Evolutionary conservation across 2,113 vertebrate species (phyloP), one percentile per base, ranked within the genome.

Genomic region (Boulengeromyrus knoepffleri): DNA sequence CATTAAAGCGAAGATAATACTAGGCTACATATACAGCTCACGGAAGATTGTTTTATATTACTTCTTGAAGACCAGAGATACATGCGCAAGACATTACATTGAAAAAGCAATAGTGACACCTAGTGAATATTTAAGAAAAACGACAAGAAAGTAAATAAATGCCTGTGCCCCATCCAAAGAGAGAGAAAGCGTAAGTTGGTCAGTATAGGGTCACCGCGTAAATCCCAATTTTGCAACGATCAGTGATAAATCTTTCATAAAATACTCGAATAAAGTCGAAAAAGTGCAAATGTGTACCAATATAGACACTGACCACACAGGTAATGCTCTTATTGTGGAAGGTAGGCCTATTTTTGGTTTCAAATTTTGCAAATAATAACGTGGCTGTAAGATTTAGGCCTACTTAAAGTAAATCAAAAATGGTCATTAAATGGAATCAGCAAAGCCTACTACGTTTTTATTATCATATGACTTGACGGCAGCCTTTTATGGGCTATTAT

Each of bases 21-120:
- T n/a, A n/a, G 24, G 24, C 56, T 89, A 52, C 24, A 21, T 9
- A 53, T 9, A 53, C 85, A 53, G 42, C 36, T 46, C 27, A 53
- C 47, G 8, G 39, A 62, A 46, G 53, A 58, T 46, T 39, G 56
- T 42, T 45, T 66, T 88, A 39, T 88, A 21, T 88, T 31, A 45
- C 39, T n/a, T 85, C 56, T 42, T 62, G 17, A 12, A 70, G 62
- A 24, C 21, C 7, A 36, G 3, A 0, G 39, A 88, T 36, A 88
- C 5, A 27, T 13, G 17, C 5, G 50, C 85, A 87, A 53, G 47
- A 85, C 62, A 66, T 56, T 13, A 52, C 52, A 85, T 56, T 58
- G 50, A 36, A 89, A 85, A 80, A 85, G 4, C 89, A 85, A 89
- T 36, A 89, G 36, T 80, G 89, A 89, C 89, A 85, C 77, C 89